Percentiles rank a stretch among this genome's conserved stretches.
These are phyloP conservation scores for Philotrypesis tridentata DNA, from an alignment of 1,140 invertebrate genomes.

Conservation along the genomic window DNA sequence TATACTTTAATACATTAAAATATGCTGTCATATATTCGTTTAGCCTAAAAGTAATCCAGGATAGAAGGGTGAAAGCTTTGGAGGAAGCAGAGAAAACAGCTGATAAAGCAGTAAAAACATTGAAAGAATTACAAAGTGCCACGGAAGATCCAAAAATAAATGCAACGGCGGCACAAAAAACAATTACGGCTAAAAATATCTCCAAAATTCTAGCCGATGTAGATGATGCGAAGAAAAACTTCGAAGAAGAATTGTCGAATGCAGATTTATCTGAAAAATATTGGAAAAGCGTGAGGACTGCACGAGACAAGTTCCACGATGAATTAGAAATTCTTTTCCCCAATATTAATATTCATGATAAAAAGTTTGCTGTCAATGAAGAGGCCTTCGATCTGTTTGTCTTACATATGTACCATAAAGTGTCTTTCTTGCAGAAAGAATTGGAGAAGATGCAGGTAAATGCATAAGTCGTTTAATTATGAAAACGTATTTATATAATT, in stretches of 20 bases:
- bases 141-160: conserved; percentile 73
- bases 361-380: conserved; percentile 77
- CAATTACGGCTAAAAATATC: conserved; percentile 76
- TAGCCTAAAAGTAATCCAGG: conserved; percentile 76
- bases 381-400: conserved; percentile 82
- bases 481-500: conserved; percentile 2
- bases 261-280: conserved; percentile 80
- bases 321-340: conserved; percentile 84
- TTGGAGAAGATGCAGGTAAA: conserved; percentile 76
- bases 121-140: conserved; percentile 62
- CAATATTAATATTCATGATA: conserved; percentile 78
- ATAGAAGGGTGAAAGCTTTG: conserved; percentile 73
- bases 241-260: conserved; percentile 74
- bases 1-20: not conserved
- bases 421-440: conserved; percentile 82
- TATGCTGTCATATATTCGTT: not conserved
- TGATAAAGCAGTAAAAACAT: conserved; percentile 57
- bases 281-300: conserved; percentile 80
- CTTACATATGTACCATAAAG: conserved; percentile 79
- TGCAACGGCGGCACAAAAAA: conserved; percentile 70
- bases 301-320: conserved; percentile 81
- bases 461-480: conserved; percentile 28
- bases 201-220: conserved; percentile 78
- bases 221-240: conserved; percentile 75
- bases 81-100: conserved; percentile 73